Base-by-base conservation (phyloP, 2,113 vertebrate species). In the Lutjanus erythropterus region DNA sequence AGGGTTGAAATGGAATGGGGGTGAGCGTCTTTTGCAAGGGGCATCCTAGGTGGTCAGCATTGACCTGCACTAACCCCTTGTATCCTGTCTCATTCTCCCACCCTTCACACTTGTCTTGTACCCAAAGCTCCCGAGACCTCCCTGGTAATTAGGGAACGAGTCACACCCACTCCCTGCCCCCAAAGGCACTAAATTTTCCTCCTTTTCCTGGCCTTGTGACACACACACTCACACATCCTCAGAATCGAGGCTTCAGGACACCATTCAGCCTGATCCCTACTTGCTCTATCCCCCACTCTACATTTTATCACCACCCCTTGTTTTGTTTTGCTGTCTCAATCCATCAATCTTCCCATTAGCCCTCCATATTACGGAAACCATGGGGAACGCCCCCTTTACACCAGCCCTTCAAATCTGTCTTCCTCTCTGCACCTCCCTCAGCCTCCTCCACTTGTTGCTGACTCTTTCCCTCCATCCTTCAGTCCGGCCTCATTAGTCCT, bases 301-400 rank as follows among this genome's bases (percentile, higher is more conserved):
- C 90, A 95, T 94, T 95, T 94, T 92, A 93, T 91, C 90, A 81
- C 92, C 94, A 86, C 94, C 93, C 93, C 93, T 89, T 83, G 89
- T 97, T 97, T 98, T 97, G 97, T 97, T 96, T 95, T 93, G 96
- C 95, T 96, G 97, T 96, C 97, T 96, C 95, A 96, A 95, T 96
- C 97, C 97, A 99, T 99, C 97, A 97, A 98, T 99, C 98, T 99
- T 98, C 70, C 96, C 96, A 97, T 97, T 97, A 96, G 96, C 95
- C 95, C 90, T 93, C 96, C 93, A 67, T 94, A 96, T 96, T 97
- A 93, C 93, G 93, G 96, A 93, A 96, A 96, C 96, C 93, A 84
- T 82, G 86, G 93, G 95, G 88, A 95, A 97, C 96, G 94, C 95
- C 95, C 94, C 91, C 92, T 91, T 89, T 95, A 95, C 94, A 94